Percentiles rank a stretch among this genome's conserved stretches.
These are phyloP conservation scores for Bombus difficillimus DNA, from an alignment of 1,140 invertebrate species.

Conservation along the genomic window DNA sequence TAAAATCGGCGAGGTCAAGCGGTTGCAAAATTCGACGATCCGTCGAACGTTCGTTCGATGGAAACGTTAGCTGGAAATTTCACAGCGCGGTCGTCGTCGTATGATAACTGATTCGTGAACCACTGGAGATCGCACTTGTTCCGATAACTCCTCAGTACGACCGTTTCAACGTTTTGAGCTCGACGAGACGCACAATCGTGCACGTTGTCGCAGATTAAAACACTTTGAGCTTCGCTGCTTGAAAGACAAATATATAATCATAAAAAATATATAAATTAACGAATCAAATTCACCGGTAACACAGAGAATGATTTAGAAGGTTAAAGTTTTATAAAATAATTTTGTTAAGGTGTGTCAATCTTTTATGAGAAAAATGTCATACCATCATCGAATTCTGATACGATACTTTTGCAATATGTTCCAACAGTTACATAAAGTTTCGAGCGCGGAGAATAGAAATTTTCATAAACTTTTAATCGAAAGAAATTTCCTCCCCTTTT, in stretches of 20 bases:
- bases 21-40: background rate
- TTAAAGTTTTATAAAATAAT: no score
- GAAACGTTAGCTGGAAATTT: slow-evolving; percentile 5
- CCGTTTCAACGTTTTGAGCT: background rate
- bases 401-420: background rate
- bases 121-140: background rate
- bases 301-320: no score
- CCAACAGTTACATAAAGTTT: no score
- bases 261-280: background rate
- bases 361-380: no score
- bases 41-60: background rate
- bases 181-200: background rate
- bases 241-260: background rate
- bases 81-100: background rate
- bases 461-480: no score
- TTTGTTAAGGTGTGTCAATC: no score
- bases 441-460: no score
- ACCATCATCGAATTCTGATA: background rate
- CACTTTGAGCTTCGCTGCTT: background rate
- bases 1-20: background rate
- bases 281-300: no score
- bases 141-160: background rate
- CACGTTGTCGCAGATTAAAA: background rate
- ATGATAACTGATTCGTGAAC: background rate
- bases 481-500: no score